These are phyloP conservation scores for Aquatica leii DNA, from an alignment of 2,888 invertebrate genomes.

Conservation along the genomic window DNA sequence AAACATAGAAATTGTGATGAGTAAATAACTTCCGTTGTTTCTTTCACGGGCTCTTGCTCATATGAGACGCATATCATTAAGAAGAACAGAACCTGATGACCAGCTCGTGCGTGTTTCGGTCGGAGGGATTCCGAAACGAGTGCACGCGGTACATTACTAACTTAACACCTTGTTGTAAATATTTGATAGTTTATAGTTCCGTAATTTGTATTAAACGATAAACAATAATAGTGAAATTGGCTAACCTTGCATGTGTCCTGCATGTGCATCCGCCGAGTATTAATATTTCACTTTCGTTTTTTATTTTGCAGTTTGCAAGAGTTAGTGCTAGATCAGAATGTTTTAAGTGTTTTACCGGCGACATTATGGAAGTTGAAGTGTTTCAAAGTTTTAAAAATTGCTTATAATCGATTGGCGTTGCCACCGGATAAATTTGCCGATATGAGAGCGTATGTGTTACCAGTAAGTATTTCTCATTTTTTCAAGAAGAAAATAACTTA, in stretches of 20 bases:
- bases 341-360: conserved; percentile 69
- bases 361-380: conserved; percentile 68
- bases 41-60: conserved; percentile 51
- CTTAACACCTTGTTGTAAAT: conserved; percentile 24
- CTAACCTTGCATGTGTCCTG: conserved; percentile 56
- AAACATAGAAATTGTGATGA: conserved; percentile 53
- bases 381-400: conserved; percentile 68
- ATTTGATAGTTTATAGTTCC: neutral
- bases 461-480: conserved; percentile 61
- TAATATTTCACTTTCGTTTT: conserved; percentile 47
- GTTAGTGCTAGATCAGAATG: conserved; percentile 76
- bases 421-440: conserved; percentile 63
- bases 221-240: conserved; percentile 31
- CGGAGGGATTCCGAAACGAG: conserved; percentile 30
- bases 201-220: neutral
- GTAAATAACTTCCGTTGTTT: conserved; percentile 48
- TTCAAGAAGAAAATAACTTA: too few relatives aligned
- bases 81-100: conserved; percentile 46
- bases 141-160: conserved; percentile 24
- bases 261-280: conserved; percentile 57
- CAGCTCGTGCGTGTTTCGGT: conserved; percentile 51
- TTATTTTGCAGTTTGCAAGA: conserved; percentile 72
- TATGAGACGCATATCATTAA: conserved; percentile 50
- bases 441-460: conserved; percentile 66
- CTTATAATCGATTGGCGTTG: conserved; percentile 63